A percentile compares a stretch with the other conserved stretches of the same genome.
These are phyloP conservation scores for Drosophila tripunctata DNA, from an alignment of 2,888 invertebrate species.

Conservation along the genomic window DNA sequence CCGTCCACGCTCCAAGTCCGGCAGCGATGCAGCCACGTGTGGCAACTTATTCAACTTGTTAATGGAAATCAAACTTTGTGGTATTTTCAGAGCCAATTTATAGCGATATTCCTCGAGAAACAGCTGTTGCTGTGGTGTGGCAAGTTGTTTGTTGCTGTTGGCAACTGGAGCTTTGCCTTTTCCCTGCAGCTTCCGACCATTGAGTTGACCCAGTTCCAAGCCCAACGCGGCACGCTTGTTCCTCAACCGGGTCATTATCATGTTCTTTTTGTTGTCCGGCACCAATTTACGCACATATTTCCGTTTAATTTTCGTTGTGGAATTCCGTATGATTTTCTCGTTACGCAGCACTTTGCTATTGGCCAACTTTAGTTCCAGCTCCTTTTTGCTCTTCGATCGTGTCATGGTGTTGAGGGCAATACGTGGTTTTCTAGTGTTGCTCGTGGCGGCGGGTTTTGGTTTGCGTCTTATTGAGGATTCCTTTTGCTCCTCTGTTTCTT, in stretches of 20 bases:
- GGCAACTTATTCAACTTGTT: constrained; percentile 88
- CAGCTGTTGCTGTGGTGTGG: constrained; percentile 66
- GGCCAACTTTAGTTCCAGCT: constrained; percentile 82
- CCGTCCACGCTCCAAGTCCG: constrained; percentile 88
- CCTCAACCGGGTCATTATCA: constrained; percentile 71
- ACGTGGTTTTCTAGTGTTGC: constrained; percentile 21
- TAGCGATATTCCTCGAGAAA: constrained; percentile 90
- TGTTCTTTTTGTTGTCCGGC: constrained; percentile 63
- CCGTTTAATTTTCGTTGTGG: constrained; percentile 78
- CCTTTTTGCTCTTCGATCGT: constrained; percentile 82
- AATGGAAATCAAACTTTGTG: constrained; percentile 91
- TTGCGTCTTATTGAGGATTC: constrained; percentile 1
- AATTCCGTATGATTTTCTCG: constrained; percentile 82
- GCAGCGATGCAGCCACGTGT: constrained; percentile 89
- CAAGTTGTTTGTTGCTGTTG: constrained; percentile 84
- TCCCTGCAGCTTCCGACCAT: constrained; percentile 61
- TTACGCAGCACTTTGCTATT: constrained; percentile 83
- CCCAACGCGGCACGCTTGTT: constrained; percentile 56
- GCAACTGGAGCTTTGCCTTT: constrained; percentile 82
- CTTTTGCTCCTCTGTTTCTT: neutral
- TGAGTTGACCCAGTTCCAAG: constrained; percentile 66
- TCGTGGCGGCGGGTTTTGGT: neutral
- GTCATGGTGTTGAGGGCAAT: constrained; percentile 83
- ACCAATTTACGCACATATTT: constrained; percentile 79
- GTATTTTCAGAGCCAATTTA: constrained; percentile 92